phyloP scores from a whole-genome alignment of 2,888 invertebrate species.

The Diabrotica balteata region DNA sequence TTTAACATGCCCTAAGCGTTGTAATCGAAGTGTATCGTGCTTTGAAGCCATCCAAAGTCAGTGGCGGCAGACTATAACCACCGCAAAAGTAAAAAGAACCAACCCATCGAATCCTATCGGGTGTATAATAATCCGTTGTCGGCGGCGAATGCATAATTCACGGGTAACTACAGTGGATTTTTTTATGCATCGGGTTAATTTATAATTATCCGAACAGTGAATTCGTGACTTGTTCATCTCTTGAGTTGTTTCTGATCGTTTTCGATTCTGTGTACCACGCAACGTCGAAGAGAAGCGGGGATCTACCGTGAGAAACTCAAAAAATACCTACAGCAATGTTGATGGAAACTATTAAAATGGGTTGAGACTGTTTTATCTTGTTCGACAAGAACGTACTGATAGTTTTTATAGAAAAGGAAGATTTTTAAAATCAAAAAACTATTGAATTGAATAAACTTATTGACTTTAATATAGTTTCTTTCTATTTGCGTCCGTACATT shows the following conservation, averaged over 20 bases:
- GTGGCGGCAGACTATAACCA: no score
- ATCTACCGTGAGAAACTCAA: conserved; percentile 44
- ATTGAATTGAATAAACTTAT: no score
- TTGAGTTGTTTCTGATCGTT: conserved; percentile 34
- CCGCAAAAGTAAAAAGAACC: conserved; percentile 4
- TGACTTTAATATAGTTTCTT: no score
- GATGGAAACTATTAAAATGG: conserved; percentile 36
- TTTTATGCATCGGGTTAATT: conserved; percentile 25
- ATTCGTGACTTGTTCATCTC: conserved; percentile 44
- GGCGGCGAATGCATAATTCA: conserved; percentile 34
- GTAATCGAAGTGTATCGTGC: neutral
- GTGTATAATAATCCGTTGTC: conserved; percentile 16
- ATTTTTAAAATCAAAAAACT: no score
- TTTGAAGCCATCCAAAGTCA: no score
- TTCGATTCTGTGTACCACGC: conserved; percentile 40
- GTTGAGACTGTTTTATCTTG: conserved; percentile 20
- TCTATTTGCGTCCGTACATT: no score
- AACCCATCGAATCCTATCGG: conserved; percentile 1
- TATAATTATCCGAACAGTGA: conserved; percentile 40
- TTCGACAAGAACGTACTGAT: conserved; percentile 2
- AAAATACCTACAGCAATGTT: conserved; percentile 41
- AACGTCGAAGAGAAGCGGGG: conserved; percentile 24
- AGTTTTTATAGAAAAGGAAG: neutral
- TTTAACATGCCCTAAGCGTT: no score
- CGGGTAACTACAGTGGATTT: conserved; percentile 35